These are phyloP conservation scores for Catocala sponsa DNA, from an alignment of 2,888 invertebrate species.

Conservation along the genomic window DNA sequence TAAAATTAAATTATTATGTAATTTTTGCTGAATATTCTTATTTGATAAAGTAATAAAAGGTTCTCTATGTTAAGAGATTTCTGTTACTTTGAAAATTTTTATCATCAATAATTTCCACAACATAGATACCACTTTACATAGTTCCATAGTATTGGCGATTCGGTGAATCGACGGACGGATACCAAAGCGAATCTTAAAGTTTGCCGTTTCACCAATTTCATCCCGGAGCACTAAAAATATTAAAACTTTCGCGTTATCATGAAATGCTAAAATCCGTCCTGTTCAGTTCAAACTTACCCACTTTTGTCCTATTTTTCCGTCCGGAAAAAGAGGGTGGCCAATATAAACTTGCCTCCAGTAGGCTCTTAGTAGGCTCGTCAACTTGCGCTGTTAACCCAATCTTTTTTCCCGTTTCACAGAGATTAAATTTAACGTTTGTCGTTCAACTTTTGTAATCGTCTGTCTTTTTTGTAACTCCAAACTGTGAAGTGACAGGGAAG, in stretches of 20 bases:
- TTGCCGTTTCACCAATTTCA: background rate
- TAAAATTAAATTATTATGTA: too few species aligned
- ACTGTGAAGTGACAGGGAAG: conserved; percentile 24
- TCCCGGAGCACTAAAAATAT: conserved; percentile 1
- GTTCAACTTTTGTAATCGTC: conserved; percentile 38
- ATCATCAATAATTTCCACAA: too few species aligned
- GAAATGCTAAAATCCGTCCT: background rate
- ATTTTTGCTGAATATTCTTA: too few species aligned
- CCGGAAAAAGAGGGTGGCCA: background rate
- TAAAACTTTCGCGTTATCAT: background rate
- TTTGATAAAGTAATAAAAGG: too few species aligned
- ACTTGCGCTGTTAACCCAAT: conserved; percentile 30
- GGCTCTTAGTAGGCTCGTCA: conserved; percentile 6
- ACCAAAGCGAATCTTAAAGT: background rate
- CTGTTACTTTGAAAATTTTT: too few species aligned
- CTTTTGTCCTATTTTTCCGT: conserved; percentile 4
- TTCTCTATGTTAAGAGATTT: too few species aligned
- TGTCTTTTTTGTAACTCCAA: conserved; percentile 25
- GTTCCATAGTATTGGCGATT: too few species aligned
- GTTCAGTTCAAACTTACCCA: conserved; percentile 3
- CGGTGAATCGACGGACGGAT: too few species aligned
- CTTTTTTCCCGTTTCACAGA: conserved; percentile 31
- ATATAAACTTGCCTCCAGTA: conserved; percentile 7
- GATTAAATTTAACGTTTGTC: conserved; percentile 43
- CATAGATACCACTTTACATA: too few species aligned